Evolutionary conservation across 1,140 invertebrate genomes (phyloP).

Genomic region (Dreissena rostriformis): DNA sequence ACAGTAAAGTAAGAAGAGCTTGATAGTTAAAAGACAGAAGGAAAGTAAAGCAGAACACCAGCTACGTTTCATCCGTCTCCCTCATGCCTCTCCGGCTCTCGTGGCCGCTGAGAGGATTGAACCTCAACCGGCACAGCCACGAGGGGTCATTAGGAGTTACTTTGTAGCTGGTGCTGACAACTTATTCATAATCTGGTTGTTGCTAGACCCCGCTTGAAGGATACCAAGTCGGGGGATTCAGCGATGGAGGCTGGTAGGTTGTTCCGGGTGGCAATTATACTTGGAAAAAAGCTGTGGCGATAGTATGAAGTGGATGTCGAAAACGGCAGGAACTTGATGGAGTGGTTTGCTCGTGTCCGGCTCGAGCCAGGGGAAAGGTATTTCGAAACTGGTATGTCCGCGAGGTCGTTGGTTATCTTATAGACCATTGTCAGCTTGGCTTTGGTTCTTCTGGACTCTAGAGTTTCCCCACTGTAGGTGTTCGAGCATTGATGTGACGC

Average conservation of each 20-base stretch:
- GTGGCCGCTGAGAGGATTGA: too few relatives aligned
- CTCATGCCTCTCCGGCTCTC: too few relatives aligned
- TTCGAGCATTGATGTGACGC: constrained; percentile 7
- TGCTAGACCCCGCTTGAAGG: too few relatives aligned
- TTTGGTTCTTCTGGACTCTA: not conserved
- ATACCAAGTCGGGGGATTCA: constrained; percentile 8
- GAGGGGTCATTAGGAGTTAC: too few relatives aligned
- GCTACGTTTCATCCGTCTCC: too few relatives aligned
- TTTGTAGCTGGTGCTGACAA: too few relatives aligned
- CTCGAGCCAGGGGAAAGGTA: not conserved
- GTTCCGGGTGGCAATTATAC: not conserved
- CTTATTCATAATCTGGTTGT: too few relatives aligned
- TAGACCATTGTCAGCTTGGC: constrained; percentile 25
- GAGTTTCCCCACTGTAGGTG: not conserved
- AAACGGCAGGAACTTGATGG: not conserved
- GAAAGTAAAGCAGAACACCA: too few relatives aligned
- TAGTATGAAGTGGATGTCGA: constrained; percentile 14
- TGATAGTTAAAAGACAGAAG: too few relatives aligned
- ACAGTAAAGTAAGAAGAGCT: too few relatives aligned
- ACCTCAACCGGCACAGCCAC: too few relatives aligned
- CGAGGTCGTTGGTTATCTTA: constrained; percentile 22
- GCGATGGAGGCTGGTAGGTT: constrained; percentile 1
- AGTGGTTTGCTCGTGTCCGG: not conserved
- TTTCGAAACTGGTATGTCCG: not conserved
- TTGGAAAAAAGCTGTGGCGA: constrained; percentile 10